phyloP scores from a whole-genome alignment of 2,113 vertebrate species.

The Gavia stellata region DNA sequence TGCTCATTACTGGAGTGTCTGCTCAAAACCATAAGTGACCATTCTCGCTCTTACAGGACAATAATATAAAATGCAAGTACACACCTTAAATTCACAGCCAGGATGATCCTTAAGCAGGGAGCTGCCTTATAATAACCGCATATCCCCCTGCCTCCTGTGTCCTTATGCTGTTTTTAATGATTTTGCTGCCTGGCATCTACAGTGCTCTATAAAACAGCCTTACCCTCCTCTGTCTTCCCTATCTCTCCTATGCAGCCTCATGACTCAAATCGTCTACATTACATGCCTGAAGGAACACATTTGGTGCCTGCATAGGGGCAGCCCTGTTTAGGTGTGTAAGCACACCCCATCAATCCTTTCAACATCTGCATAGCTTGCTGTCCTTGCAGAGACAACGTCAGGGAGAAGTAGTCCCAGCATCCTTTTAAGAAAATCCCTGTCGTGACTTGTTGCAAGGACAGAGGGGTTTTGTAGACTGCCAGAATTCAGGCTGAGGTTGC shows the following conservation, averaged over 20 bases:
- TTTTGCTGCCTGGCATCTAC: background rate
- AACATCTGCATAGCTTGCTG: background rate
- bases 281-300: background rate
- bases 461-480: background rate
- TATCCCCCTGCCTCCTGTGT: background rate
- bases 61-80: background rate
- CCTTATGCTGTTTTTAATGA: background rate
- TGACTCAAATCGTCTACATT: background rate
- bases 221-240: background rate
- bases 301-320: background rate
- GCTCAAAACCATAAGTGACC: background rate
- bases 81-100: background rate
- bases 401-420: background rate
- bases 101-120: background rate
- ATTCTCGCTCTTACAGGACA: background rate
- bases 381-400: background rate
- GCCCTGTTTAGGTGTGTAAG: background rate
- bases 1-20: rapidly evolving
- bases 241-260: background rate
- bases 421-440: background rate
- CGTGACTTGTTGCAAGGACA: background rate
- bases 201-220: background rate
- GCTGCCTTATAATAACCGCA: background rate
- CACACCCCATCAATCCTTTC: background rate
- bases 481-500: background rate